Base-by-base conservation (phyloP, 2,797 vertebrate species). In the Leptoclinus maculatus region DNA sequence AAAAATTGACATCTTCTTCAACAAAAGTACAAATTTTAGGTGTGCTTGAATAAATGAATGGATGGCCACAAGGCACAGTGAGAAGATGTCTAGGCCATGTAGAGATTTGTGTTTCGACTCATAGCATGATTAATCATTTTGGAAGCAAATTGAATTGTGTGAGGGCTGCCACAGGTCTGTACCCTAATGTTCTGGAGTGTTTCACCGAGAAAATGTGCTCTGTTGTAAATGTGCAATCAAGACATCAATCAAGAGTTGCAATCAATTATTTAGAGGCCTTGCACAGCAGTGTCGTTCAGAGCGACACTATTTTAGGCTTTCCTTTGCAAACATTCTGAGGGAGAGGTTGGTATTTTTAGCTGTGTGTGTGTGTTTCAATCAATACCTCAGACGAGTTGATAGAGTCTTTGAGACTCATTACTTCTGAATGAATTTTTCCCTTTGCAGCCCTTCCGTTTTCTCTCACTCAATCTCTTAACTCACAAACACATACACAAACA, bases 171-270 rank as follows among this genome's bases (percentile, higher is more conserved):
- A 67, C 62, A 79, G 47, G 76, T 90, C 64, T 74, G 60, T 47
- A 79, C 72, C 69, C 59, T 78, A 77, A 86, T 84, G 70, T 69
- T 66, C 38, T 76, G 72, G 43, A 77, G 47, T 80, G 86, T 88
- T 85, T 85, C 54, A 74, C 66, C 10, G 10, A 45, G 51, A 63
- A 80, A 65, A 83, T 56, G 83, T 72, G 19, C 66, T 72, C 68
- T 67, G 43, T 67, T 83, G 60, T 83, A 84, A 90, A 78, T 70
- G 74, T 89, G 79, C 66, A 83, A 80, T 81, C 59, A 67, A 87
- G 74, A 84, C 76, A 83, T 92, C 78, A 85, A 80, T 93, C 86
- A 89, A 81, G 80, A 66, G 23, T 43, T 66, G 60, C 66, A 43
- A 84, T 84, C 67, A 84, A 80, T 90, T 85, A 87, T 87, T 88